phyloP scores from a whole-genome alignment of 2,113 vertebrate genomes.

The Lichenostomus cassidix region DNA sequence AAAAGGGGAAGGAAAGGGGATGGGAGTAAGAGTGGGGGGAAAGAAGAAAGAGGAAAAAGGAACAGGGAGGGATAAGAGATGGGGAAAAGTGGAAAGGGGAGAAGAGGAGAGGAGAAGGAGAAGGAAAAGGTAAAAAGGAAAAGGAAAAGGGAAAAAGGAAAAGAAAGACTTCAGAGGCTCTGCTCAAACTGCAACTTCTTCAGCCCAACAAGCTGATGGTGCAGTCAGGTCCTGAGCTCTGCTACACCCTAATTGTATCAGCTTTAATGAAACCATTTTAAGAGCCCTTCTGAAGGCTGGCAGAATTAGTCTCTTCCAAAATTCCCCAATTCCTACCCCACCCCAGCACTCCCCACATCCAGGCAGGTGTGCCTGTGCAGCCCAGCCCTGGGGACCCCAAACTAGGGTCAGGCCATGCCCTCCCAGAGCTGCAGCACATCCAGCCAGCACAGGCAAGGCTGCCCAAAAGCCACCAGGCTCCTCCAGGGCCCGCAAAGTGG shows the following conservation, averaged over 20 bases:
- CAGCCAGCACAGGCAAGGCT: neutral
- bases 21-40: neutral
- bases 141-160: neutral
- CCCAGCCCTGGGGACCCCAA: rapidly evolving
- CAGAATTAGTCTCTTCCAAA: neutral
- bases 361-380: neutral
- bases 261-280: neutral
- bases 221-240: neutral
- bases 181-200: neutral
- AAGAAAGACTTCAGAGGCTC: neutral
- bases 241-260: neutral
- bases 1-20: neutral
- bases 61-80: neutral
- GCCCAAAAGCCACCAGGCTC: neutral
- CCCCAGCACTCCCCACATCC: no score
- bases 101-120: neutral
- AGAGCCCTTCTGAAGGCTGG: neutral
- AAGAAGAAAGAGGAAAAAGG: neutral
- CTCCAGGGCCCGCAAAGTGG: neutral
- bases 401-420: neutral
- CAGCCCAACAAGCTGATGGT: neutral
- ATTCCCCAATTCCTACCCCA: rapidly evolving
- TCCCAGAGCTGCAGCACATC: neutral
- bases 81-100: no score
- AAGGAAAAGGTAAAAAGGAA: neutral